Evolutionary conservation across 2,888 invertebrate species (phyloP), one percentile per base, ranked within the genome.

Genomic region (Chironomus riparius): DNA sequence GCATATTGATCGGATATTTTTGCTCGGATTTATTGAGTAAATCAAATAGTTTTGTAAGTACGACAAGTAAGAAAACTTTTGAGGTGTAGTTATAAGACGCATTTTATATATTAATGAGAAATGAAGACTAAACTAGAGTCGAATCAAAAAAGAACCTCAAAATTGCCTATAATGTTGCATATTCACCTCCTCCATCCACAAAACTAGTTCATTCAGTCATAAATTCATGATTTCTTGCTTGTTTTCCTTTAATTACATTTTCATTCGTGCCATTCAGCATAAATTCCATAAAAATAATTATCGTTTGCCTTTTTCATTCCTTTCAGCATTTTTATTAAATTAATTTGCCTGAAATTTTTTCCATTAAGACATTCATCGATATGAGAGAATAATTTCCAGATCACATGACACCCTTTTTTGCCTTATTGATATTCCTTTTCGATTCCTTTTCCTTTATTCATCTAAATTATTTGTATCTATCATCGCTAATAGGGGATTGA

Each of bases 181-280:
- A 28, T 28, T 28, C 28, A 3, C 38, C 38, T 10, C 38, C 10
- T 28, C 28, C 28, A 4, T 28, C 1, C 28, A 28, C n/a, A 38
- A 48, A 70, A 48, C 15, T 13, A 48, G 15, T 10, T 12, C 21
- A 24, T 47, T 3, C 1, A 22, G 48, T 13, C 50, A 50, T 22
- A 22, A 15, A 47, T 56, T n/a, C 38, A 68, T 28, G 68, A 68
- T 12, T 13, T 72, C 3, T 48, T 22, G 10, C 18, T 61, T 72
- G 61, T 21, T 62, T 72, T 61, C 47, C 24, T 72, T 47, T 72
- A 72, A 72, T 72, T 72, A 21, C 62, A 72, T 72, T 72, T 72
- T 72, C 62, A 38, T 62, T 72, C 72, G 13, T 38, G 50, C 56
- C 38, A 38, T 38, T 71, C 24, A 56, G 71, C 71, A 24, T 18